These are phyloP conservation scores for Hermaeophaga mercurialis DNA, from an alignment of 2,888 invertebrate species.

Conservation along the genomic window DNA sequence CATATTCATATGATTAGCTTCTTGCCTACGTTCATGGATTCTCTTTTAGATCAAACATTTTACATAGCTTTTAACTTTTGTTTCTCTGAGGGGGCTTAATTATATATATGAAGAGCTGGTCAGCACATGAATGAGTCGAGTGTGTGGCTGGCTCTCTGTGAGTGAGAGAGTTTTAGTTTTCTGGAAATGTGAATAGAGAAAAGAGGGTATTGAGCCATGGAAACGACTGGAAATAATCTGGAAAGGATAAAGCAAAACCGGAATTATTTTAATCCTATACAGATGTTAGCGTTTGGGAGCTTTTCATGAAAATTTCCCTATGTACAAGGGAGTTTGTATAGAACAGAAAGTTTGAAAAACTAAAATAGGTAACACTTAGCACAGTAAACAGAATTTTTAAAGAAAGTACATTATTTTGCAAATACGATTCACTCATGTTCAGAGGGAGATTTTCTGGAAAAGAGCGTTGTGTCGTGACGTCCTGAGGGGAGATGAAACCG, in stretches of 20 bases:
- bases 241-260: slow-evolving; percentile 2
- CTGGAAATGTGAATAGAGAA: neutral
- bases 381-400: no score
- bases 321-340: no score
- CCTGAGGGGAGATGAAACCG: slow-evolving; percentile 31
- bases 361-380: no score
- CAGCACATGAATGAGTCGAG: slow-evolving; percentile 6
- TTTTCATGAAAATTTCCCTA: no score
- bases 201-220: slow-evolving; percentile 6
- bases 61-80: slow-evolving; percentile 34
- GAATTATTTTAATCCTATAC: neutral
- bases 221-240: slow-evolving; percentile 6
- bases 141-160: slow-evolving; percentile 3
- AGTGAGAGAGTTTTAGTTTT: slow-evolving; percentile 6
- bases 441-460: neutral
- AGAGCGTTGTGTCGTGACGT: slow-evolving; percentile 21
- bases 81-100: slow-evolving; percentile 31
- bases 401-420: no score
- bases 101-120: slow-evolving; percentile 22
- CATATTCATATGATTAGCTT: no score
- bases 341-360: no score
- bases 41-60: slow-evolving; percentile 37
- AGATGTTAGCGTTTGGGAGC: neutral
- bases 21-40: slow-evolving; percentile 6
- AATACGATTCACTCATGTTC: no score